Evolutionary conservation across 2,888 invertebrate species (phyloP).

Genomic region (Drosophila koepferae): DNA sequence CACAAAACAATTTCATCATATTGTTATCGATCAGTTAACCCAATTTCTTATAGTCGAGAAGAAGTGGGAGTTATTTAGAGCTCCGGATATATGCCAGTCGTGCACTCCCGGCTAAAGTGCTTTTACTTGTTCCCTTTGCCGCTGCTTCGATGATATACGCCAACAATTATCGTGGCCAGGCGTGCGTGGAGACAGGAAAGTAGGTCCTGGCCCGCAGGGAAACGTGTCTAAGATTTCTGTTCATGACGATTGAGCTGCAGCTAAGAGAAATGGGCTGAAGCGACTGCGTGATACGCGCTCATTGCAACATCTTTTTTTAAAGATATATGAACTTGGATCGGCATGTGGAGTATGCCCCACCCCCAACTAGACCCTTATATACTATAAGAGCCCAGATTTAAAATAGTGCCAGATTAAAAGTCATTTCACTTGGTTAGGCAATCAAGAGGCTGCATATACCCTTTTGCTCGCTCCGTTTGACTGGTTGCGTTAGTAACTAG

Average conservation of each 20-base stretch:
- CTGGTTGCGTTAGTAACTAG: conserved; percentile 50
- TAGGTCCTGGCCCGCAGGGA: conserved; percentile 3
- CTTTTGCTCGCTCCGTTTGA: background rate
- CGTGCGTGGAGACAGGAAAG: conserved; percentile 37
- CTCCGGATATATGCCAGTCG: background rate
- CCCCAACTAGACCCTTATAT: background rate
- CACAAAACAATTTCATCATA: background rate
- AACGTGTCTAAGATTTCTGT: conserved; percentile 37
- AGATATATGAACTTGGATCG: too few relatives aligned
- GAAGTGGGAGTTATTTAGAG: background rate
- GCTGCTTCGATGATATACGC: conserved; percentile 69
- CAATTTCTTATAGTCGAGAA: background rate
- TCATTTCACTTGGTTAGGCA: background rate
- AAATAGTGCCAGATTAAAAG: background rate
- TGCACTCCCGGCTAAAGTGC: background rate
- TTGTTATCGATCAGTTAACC: background rate
- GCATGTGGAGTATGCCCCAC: too few relatives aligned
- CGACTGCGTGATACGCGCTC: background rate
- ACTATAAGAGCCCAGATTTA: background rate
- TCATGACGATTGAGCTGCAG: conserved; percentile 40
- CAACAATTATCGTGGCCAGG: conserved; percentile 67
- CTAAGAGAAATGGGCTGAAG: background rate
- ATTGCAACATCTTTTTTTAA: background rate
- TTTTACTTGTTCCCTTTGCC: background rate
- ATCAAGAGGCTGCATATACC: too few relatives aligned